phyloP scores from a whole-genome alignment of 2,888 invertebrate species.

The Tetheella fluctuosa region DNA sequence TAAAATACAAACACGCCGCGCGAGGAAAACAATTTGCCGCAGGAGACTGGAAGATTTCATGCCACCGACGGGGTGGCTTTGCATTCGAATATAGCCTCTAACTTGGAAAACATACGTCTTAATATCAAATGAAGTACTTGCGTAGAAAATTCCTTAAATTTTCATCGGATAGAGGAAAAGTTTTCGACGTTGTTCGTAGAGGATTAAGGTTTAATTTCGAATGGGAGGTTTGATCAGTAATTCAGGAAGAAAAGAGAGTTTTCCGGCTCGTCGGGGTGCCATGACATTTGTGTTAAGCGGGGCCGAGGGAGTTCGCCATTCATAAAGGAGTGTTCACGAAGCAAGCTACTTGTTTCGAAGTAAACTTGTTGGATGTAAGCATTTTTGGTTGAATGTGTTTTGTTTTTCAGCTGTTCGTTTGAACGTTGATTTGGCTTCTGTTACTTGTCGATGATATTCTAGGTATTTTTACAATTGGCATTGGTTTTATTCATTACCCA shows the following conservation, averaged over 20 bases:
- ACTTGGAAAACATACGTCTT: slow-evolving; percentile 43
- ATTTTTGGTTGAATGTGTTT: slow-evolving; percentile 46
- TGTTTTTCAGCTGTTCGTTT: slow-evolving; percentile 35
- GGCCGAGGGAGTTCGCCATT: slow-evolving; percentile 75
- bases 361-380: slow-evolving; percentile 64
- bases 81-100: slow-evolving; percentile 49
- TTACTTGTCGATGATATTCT: slow-evolving; percentile 24
- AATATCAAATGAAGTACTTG: slow-evolving; percentile 46
- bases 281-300: slow-evolving; percentile 83
- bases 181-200: slow-evolving; percentile 45
- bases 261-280: slow-evolving; percentile 79
- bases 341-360: slow-evolving; percentile 68
- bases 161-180: slow-evolving; percentile 39
- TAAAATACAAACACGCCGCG: slow-evolving; percentile 84
- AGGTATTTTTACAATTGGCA: slow-evolving; percentile 14
- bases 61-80: slow-evolving; percentile 49
- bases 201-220: slow-evolving; percentile 50
- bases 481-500: no score
- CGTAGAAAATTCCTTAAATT: slow-evolving; percentile 80
- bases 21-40: slow-evolving; percentile 83
- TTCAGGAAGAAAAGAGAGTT: slow-evolving; percentile 84
- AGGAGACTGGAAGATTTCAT: slow-evolving; percentile 82
- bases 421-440: slow-evolving; percentile 27
- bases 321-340: slow-evolving; percentile 70
- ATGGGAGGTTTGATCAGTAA: slow-evolving; percentile 53